These are phyloP conservation scores for Buphagus erythrorhynchus DNA, from an alignment of 2,797 vertebrate species.

Conservation along the genomic window DNA sequence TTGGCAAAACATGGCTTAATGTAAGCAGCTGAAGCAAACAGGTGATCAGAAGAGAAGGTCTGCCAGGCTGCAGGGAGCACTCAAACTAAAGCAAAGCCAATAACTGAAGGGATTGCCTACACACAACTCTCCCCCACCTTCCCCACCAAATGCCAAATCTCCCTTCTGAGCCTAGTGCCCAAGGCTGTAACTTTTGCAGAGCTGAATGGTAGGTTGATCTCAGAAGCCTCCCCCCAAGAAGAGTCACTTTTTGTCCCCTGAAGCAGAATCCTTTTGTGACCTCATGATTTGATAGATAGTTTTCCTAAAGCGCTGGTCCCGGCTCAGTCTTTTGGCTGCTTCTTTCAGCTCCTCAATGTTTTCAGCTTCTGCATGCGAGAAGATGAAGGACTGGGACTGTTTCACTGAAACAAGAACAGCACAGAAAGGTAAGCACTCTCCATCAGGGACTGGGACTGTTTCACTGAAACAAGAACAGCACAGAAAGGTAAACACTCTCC, in stretches of 20 bases:
- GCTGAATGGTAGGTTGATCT: neutral
- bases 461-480: constrained; percentile 80
- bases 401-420: constrained; percentile 82
- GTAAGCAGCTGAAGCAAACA: neutral
- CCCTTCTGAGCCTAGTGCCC: neutral
- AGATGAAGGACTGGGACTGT: constrained; percentile 90
- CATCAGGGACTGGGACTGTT: constrained; percentile 82
- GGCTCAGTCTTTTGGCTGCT: constrained; percentile 84
- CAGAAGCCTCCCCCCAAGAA: neutral
- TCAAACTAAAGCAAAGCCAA: constrained; percentile 26
- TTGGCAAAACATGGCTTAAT: neutral
- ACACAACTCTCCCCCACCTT: neutral
- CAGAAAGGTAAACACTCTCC: neutral
- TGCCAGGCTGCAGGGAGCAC: neutral
- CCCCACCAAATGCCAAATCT: neutral
- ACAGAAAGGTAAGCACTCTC: neutral
- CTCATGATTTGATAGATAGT: constrained; percentile 88
- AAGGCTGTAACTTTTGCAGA: neutral
- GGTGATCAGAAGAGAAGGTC: neutral
- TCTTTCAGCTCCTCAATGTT: constrained; percentile 89
- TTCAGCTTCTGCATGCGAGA: constrained; percentile 73
- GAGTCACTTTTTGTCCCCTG: constrained; percentile 44
- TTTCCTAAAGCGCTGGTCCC: constrained; percentile 89
- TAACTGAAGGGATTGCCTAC: neutral
- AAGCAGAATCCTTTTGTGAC: constrained; percentile 65